Evolutionary conservation across 2,797 vertebrate species (phyloP), one percentile per base, ranked within the genome.

Genomic region (Arremon brunneinucha): DNA sequence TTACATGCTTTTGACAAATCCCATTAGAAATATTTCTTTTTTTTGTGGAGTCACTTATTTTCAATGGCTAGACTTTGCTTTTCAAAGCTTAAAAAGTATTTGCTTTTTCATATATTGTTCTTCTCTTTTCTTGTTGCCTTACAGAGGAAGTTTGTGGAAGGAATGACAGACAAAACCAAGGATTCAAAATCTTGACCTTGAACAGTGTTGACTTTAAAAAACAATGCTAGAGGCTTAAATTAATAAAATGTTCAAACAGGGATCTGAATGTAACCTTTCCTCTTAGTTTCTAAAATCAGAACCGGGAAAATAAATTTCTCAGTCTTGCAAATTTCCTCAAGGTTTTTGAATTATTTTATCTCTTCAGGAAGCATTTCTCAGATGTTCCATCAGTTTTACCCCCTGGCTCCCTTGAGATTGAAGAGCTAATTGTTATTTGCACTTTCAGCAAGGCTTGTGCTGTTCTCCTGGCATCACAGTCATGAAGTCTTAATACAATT

Each of bases 371-470:
- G 26, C 11, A 47, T 87, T 92, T 85, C 53, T 93, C 65, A 83
- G 46, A 75, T 4, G 4, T 91, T 91, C 79, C 43, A 63, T 78
- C 57, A 59, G 21, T 89, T 91, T 94, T 89, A 83, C 57, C 56
- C 70, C 60, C 49, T 55, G 47, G 14, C 13, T 94, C 92, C 80
- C 80, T 22, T 8, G 84, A 89, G 93, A 69, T 4, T 76, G 69
- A 92, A 81, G 64, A 95, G 39, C 62, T 95, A 95, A 94, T 92
- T 93, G 75, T 90, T 95, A 94, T 87, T 87, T 97, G 72, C 82
- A 86, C 69, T 94, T 95, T 94, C 69, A 87, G 72, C 82, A 90
- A 89, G 79, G 43, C 57, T 80, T 91, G 46, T 77, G 22, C 75
- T 62, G 20, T 57, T 90, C 71, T 94, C 43, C 72, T 81, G 91